Evolutionary conservation across 30 jellyfish, hydroid and myxozoan species (phyloP).

Genomic region (Sanderia malayensis): DNA sequence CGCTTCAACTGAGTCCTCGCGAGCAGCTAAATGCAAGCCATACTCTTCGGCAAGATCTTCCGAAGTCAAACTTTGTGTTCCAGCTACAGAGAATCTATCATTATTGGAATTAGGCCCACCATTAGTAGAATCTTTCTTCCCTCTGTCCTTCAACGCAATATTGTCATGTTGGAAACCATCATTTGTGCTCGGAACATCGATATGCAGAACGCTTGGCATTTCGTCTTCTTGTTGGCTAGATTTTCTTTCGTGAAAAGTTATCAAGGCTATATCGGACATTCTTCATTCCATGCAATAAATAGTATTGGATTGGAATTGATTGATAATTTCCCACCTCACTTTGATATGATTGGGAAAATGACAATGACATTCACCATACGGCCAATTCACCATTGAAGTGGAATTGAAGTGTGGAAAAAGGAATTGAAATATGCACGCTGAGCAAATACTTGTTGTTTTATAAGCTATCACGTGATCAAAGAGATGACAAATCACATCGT

Average conservation of each 20-base stretch:
- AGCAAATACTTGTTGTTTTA: too few relatives aligned
- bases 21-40: constrained; percentile 86
- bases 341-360: too few relatives aligned
- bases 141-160: too few relatives aligned
- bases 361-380: too few relatives aligned
- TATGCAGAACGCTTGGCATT: not conserved
- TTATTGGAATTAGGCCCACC: not conserved
- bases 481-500: too few relatives aligned
- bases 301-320: too few relatives aligned
- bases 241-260: too few relatives aligned
- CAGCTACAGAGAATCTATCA: not conserved
- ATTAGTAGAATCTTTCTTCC: not conserved
- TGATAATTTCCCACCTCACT: too few relatives aligned
- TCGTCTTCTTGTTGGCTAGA: not conserved
- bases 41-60: constrained; percentile 23
- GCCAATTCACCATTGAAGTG: too few relatives aligned
- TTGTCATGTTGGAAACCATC: not conserved
- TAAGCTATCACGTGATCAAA: too few relatives aligned
- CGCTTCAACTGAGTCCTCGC: constrained; percentile 68
- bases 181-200: not conserved
- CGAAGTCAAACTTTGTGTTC: constrained; percentile 5
- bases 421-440: too few relatives aligned
- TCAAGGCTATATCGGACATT: not conserved
- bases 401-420: too few relatives aligned
- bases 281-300: not conserved